These are phyloP conservation scores for Protosalanx chinensis DNA, from an alignment of 2,797 vertebrate species.

Conservation along the genomic window DNA sequence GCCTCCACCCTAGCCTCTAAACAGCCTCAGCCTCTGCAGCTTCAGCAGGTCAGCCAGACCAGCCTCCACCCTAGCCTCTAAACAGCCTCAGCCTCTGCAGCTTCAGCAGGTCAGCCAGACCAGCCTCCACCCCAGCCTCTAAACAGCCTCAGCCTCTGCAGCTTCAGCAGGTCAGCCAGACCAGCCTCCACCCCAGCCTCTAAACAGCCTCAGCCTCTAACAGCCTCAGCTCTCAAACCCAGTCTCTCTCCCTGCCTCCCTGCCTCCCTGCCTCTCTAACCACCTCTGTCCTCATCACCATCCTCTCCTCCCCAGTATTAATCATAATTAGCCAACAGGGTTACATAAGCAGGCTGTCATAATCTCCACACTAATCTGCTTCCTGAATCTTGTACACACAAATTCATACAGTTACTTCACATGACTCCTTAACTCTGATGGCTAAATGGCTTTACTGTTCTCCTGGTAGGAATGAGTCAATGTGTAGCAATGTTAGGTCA, in stretches of 20 bases:
- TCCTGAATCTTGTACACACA: neutral
- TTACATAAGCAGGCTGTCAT: constrained; percentile 47
- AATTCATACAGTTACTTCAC: neutral
- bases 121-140: constrained; percentile 17
- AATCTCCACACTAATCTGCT: neutral
- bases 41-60: neutral
- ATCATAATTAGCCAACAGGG: constrained; percentile 22
- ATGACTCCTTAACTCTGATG: neutral
- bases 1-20: constrained; percentile 19
- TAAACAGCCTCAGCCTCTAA: neutral
- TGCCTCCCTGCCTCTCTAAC: neutral
- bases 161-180: no score
- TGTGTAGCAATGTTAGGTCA: neutral
- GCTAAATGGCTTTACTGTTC: neutral
- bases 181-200: neutral
- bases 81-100: constrained; percentile 19
- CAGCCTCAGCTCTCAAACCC: neutral
- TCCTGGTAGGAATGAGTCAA: neutral
- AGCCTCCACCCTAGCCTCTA: no score
- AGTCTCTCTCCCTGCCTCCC: neutral
- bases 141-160: constrained; percentile 16
- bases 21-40: constrained; percentile 4
- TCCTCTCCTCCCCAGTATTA: constrained; percentile 12
- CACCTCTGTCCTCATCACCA: neutral
- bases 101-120: constrained; percentile 51